These are phyloP conservation scores for Chloroclysta siterata DNA, from an alignment of 2,888 invertebrate genomes.

Conservation along the genomic window DNA sequence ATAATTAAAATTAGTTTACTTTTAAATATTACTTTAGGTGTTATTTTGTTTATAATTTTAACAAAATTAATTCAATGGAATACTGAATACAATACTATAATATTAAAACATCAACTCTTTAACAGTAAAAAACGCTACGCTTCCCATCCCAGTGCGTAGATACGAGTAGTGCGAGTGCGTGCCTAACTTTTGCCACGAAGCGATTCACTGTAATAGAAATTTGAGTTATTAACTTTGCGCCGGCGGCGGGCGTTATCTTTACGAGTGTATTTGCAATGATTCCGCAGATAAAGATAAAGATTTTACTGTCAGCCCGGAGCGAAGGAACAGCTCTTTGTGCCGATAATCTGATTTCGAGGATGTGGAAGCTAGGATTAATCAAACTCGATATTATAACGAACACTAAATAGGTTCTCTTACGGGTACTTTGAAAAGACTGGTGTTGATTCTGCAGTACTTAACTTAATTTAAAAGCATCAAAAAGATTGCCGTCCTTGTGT, in stretches of 20 bases:
- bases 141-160: conserved; percentile 39
- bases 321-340: conserved; percentile 48
- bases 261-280: conserved; percentile 64
- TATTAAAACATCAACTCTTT: no score
- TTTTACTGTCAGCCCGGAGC: conserved; percentile 64
- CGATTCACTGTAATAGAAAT: conserved; percentile 72
- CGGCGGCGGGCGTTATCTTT: conserved; percentile 58
- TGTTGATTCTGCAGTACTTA: no score
- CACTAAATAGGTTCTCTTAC: neutral
- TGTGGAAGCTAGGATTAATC: conserved; percentile 36
- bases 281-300: conserved; percentile 57
- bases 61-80: no score
- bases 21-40: no score
- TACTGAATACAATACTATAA: no score
- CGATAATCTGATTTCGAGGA: conserved; percentile 46
- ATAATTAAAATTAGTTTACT: no score
- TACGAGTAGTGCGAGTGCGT: conserved; percentile 49
- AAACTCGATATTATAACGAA: conserved; percentile 19
- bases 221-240: conserved; percentile 66
- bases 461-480: no score
- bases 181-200: conserved; percentile 50
- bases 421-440: conserved; percentile 1
- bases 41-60: no score
- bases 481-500: no score
- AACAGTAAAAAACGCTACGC: conserved; percentile 19